These are phyloP conservation scores for Isoperla grammatica DNA, from an alignment of 2,888 invertebrate species.

Conservation along the genomic window DNA sequence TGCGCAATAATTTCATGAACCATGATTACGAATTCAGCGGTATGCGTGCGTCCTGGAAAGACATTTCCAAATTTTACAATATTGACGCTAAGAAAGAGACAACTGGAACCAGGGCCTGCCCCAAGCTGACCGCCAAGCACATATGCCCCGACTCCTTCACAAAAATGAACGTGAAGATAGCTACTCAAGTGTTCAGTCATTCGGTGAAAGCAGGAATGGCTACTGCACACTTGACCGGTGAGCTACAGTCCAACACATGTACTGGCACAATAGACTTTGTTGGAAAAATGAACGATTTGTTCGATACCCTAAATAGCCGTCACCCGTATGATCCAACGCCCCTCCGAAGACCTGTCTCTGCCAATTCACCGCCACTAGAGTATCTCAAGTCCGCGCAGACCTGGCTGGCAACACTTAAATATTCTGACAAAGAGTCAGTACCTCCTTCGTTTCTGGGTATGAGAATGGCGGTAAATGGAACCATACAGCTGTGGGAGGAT, in stretches of 20 bases:
- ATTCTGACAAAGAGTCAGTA: no score
- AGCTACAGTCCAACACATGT: background rate
- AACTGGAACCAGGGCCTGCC: conserved; percentile 29
- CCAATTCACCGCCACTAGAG: no score
- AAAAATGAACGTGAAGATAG: conserved; percentile 33
- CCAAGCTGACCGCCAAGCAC: conserved; percentile 33
- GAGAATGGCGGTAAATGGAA: no score
- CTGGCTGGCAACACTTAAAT: no score
- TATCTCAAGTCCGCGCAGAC: no score
- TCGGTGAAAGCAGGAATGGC: conserved; percentile 28
- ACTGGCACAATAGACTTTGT: background rate
- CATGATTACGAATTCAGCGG: conserved; percentile 26
- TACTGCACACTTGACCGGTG: background rate
- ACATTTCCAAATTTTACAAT: conserved; percentile 13
- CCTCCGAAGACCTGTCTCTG: background rate
- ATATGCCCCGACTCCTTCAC: conserved; percentile 32
- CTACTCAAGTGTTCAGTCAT: conserved; percentile 34
- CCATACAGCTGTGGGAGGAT: conserved; percentile 7
- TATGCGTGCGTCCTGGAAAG: conserved; percentile 26
- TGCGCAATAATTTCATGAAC: conserved; percentile 30
- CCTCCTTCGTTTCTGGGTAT: no score
- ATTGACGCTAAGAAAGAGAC: conserved; percentile 24
- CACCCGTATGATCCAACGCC: background rate
- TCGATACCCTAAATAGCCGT: conserved; percentile 5
- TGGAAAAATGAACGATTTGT: conserved; percentile 1